phyloP scores from a whole-genome alignment of 2,797 vertebrate genomes.

The Sebastes oblongus region DNA sequence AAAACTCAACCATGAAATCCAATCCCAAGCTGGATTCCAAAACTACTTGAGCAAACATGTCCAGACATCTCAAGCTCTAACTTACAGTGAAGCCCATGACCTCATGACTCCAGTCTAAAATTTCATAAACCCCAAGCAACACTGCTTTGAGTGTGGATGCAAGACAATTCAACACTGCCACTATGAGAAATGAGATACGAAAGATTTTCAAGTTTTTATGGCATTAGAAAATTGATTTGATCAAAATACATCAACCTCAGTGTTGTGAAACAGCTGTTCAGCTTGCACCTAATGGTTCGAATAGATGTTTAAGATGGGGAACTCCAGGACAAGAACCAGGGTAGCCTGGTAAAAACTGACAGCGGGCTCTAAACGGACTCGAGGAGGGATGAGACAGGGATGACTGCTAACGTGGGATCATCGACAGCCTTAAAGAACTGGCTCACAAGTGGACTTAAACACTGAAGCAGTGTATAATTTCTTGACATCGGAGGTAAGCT shows the following conservation, averaged over 20 bases:
- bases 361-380: background rate
- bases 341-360: background rate
- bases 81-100: conserved; percentile 14
- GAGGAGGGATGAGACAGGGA: conserved; percentile 10
- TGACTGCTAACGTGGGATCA: background rate
- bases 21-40: conserved; percentile 4
- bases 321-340: background rate
- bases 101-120: conserved; percentile 23
- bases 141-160: background rate
- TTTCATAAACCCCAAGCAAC: conserved; percentile 30
- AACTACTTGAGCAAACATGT: conserved; percentile 28
- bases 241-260: background rate
- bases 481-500: conserved; percentile 33
- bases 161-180: background rate
- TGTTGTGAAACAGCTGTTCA: background rate
- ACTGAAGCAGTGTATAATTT: conserved; percentile 36
- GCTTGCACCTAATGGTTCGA: background rate
- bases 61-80: background rate
- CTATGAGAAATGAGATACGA: background rate
- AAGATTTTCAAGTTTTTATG: background rate
- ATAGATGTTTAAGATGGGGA: background rate
- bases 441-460: conserved; percentile 34
- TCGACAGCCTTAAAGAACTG: conserved; percentile 11
- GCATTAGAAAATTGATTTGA: background rate
- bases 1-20: conserved; percentile 13